Base-by-base conservation (phyloP, 2,888 invertebrate genomes). In the Leptinotarsa rubiginosa region DNA sequence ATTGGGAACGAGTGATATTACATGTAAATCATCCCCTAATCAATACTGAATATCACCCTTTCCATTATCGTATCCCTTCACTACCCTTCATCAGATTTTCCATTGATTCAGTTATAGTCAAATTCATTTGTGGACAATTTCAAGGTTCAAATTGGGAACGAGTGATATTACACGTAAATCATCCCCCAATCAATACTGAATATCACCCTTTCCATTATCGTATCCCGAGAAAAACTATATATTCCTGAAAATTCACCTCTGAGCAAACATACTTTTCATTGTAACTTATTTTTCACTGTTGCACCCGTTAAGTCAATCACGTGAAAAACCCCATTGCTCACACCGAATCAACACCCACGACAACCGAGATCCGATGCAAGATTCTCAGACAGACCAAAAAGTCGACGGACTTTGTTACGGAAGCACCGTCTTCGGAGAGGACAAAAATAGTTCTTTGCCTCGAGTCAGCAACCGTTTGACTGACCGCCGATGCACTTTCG, bases 401-500 rank as follows among this genome's bases (percentile, higher is more conserved):
- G 56, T 56, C 69, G 22, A 59, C 47, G 59, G 47, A 41, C 56
- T 62, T 41, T n/a, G 62, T 56, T 22, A 22, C 56, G 56, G 56
- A 56, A 56, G 56, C 56, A 22, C 22, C 41, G 62, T 31, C 31
- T 62, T 62, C 16, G 62, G 4, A n/a, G 62, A 62, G 47, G 22
- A 69, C 69, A 56, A 69, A 69, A 69, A 69, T 69, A 69, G 69
- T 69, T 47, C 69, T 69, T 69, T 31, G 54, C 56, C 69, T 56
- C 56, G 56, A 56, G 56, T 69, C 47, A 64, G 62, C 62, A 59
- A 66, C 59, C 69, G 69, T 65, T 66, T 56, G 67, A 75, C 54
- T 72, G 72, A 69, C 75, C 72, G 69, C 67, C 69, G 64, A 65
- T 75, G 75, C 75, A 75, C 75, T 72, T 75, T 62, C 69, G 52